Conservation (phyloP, 1,140 invertebrate species). For the Acyrthosiphon pisum region DNA sequence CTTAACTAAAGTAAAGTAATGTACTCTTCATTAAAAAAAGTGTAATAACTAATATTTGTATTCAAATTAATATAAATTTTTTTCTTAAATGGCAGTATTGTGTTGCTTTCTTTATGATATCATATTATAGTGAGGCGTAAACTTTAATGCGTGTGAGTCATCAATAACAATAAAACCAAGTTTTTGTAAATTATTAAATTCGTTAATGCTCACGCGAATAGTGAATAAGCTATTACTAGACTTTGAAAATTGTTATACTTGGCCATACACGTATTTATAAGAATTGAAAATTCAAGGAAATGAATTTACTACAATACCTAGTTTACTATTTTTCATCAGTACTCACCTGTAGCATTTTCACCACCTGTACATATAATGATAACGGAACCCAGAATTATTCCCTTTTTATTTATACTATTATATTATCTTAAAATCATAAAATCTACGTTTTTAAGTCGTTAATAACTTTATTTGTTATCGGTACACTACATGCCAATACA, state of each 20-base stretch:
- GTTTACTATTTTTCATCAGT: background rate
- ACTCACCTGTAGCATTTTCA: constrained; percentile 19
- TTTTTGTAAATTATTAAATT: background rate
- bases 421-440: background rate
- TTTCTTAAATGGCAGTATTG: background rate
- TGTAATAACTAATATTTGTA: background rate
- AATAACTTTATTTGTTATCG: background rate
- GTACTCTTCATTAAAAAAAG: background rate
- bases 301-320: background rate
- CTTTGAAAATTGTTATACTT: background rate
- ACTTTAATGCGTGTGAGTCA: background rate
- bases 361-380: background rate
- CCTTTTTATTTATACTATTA: background rate
- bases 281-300: background rate
- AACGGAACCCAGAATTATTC: background rate
- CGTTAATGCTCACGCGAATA: background rate
- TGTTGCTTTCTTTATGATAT: background rate
- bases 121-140: background rate
- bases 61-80: background rate
- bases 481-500: too few relatives aligned
- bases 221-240: background rate
- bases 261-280: background rate
- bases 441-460: background rate
- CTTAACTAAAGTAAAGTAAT: background rate
- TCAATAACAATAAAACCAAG: background rate